phyloP scores from a whole-genome alignment of 2,888 invertebrate species.

The Heliconius sara region DNA sequence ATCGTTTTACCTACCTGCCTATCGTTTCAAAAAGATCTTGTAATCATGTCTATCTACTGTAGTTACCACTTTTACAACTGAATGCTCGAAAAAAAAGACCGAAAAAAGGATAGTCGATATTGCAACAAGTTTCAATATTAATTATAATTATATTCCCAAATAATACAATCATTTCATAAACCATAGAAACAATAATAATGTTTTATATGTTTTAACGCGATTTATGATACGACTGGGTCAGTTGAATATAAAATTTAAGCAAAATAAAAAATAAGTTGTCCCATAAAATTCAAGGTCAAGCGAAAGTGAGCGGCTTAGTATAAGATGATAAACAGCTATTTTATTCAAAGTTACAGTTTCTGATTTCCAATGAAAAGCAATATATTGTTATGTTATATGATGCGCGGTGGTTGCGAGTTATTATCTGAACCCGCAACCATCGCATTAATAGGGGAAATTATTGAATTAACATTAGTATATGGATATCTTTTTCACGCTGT shows the following conservation, averaged over 20 bases:
- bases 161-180: neutral
- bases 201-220: conserved; percentile 5
- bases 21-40: no score
- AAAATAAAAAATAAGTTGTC: conserved; percentile 44
- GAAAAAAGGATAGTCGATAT: neutral
- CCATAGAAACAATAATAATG: neutral
- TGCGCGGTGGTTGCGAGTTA: neutral
- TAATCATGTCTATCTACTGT: neutral
- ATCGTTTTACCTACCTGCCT: no score
- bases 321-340: conserved; percentile 37
- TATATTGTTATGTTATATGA: neutral
- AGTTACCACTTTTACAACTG: neutral
- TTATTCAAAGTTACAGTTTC: conserved; percentile 45
- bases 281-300: conserved; percentile 50
- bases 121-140: neutral
- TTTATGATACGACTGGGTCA: neutral
- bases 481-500: neutral
- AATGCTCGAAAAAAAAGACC: neutral
- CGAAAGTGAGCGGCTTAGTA: conserved; percentile 46
- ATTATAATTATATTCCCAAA: neutral
- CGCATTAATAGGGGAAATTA: no score
- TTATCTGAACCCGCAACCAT: no score
- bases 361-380: conserved; percentile 25
- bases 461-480: no score
- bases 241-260: conserved; percentile 1